Base-by-base conservation (phyloP, 2,888 invertebrate species). In the Tiphia femorata region DNA sequence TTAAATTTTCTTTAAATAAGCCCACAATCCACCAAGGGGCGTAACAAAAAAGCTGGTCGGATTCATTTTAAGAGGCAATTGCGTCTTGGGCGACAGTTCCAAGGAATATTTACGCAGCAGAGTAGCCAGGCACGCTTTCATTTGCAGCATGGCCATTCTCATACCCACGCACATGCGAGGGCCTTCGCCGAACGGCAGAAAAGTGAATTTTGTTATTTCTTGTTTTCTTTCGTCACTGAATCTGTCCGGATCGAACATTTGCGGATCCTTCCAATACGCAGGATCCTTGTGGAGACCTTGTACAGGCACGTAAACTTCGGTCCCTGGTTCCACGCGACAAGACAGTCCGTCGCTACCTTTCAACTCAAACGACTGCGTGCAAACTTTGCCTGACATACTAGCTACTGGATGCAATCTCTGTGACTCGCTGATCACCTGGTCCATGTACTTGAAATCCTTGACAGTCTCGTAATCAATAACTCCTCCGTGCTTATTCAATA, bases 371-470 rank as follows among this genome's bases (percentile, higher is more conserved):
- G 49, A 41, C 0, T 69, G 30, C 0, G 71, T 78, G 44, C 78
- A 78, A 0, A 43, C 0, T 38, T 77, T 79, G 0, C 8, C 8
- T 1, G 75, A 0, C 1, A 44, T 21, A n/a, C 53, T 53, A 0
- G 66, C 0, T 0, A 54, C 53, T 0, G 73, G 49, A 16, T 46
- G 1, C 0, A 53, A 0, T 43, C 80, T 70, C 50, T 76, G 67
- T 0, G 79, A 69, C 30, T 80, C 80, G 14, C 30, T 61, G 1
- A 87, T 67, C 1, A 86, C 86, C 78, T 84, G 84, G 46, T 87
- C 86, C 64, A 88, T 69, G 62, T 87, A 87, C 8, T 80, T 79
- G 85, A 88, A 84, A 20, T 86, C 84, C 30, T 82, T 80, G 1
- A 88, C 38, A 1, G 80, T 73, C 5, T 87, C 86, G 55, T 84